Percentiles rank a stretch among this genome's conserved stretches.
phyloP scores from a whole-genome alignment of 2,113 vertebrate genomes.

The Pseudopipra pipra region DNA sequence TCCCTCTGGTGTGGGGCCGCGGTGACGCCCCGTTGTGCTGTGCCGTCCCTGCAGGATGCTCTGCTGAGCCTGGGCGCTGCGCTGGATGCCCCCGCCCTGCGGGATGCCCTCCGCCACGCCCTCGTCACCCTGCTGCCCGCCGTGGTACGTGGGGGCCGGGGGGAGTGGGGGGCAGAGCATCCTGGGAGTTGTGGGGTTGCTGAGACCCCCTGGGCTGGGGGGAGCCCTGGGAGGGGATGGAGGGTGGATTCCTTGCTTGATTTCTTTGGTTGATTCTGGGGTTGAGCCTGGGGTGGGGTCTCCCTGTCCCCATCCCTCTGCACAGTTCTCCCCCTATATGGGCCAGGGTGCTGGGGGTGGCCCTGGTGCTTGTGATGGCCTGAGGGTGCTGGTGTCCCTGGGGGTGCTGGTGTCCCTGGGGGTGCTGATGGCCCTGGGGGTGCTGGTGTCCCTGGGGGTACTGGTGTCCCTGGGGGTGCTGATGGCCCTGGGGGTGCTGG shows the following conservation, averaged over 20 bases:
- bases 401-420: not conserved
- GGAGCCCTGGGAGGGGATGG: not conserved
- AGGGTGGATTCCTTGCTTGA: not conserved
- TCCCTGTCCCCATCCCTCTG: not conserved
- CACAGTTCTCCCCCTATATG: not conserved
- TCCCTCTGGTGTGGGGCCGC: not conserved
- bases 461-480: too few relatives aligned
- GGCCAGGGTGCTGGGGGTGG: not conserved
- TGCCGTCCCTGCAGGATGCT: slow-evolving; percentile 77
- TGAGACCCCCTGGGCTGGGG: not conserved
- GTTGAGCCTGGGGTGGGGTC: not conserved
- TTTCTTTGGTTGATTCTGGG: not conserved
- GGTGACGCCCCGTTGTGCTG: not conserved
- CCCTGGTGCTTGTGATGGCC: not conserved
- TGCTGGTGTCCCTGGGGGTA: not conserved
- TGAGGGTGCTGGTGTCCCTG: not conserved
- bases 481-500: too few relatives aligned
- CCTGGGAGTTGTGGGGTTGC: not conserved
- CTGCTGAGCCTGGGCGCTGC: slow-evolving; percentile 83
- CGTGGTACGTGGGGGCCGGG: slow-evolving; percentile 71
- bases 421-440: not conserved
- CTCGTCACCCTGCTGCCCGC: slow-evolving; percentile 79
- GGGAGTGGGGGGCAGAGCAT: not conserved
- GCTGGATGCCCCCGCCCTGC: slow-evolving; percentile 74
- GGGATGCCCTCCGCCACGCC: slow-evolving; percentile 79